phyloP scores from a whole-genome alignment of 2,888 invertebrate genomes.

The Eristalis pertinax region DNA sequence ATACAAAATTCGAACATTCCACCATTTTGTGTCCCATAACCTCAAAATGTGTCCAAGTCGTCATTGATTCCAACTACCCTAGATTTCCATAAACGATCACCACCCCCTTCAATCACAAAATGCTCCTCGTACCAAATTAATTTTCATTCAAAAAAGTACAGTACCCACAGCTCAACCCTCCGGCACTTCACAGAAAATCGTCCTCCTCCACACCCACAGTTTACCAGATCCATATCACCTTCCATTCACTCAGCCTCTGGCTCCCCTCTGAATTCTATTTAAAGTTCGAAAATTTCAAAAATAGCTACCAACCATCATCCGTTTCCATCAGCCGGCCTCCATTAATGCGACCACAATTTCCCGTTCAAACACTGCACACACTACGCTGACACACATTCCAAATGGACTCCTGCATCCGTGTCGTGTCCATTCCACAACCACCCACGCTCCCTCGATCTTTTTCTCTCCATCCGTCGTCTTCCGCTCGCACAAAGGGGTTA shows the following conservation, averaged over 20 bases:
- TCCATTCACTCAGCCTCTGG: too few relatives aligned
- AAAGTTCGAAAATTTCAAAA: neutral
- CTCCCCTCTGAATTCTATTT: neutral
- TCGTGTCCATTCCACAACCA: neutral
- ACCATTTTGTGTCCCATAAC: too few relatives aligned
- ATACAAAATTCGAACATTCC: too few relatives aligned
- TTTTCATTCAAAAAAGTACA: too few relatives aligned
- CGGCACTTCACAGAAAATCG: neutral
- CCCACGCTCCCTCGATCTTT: neutral
- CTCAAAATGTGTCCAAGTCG: too few relatives aligned
- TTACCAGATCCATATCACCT: too few relatives aligned
- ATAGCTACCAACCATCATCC: neutral
- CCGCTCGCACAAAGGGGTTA: slow-evolving; percentile 15
- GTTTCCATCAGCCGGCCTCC: neutral
- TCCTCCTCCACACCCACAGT: too few relatives aligned
- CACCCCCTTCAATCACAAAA: too few relatives aligned
- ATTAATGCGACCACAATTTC: neutral
- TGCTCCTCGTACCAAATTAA: too few relatives aligned
- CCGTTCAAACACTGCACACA: neutral
- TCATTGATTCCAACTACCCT: too few relatives aligned
- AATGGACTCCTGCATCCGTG: neutral
- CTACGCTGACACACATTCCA: neutral
- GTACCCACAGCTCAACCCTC: neutral
- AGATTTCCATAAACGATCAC: too few relatives aligned
- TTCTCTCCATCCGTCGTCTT: neutral